phyloP scores from a whole-genome alignment of 2,888 invertebrate species.

The Dasypolia templi region DNA sequence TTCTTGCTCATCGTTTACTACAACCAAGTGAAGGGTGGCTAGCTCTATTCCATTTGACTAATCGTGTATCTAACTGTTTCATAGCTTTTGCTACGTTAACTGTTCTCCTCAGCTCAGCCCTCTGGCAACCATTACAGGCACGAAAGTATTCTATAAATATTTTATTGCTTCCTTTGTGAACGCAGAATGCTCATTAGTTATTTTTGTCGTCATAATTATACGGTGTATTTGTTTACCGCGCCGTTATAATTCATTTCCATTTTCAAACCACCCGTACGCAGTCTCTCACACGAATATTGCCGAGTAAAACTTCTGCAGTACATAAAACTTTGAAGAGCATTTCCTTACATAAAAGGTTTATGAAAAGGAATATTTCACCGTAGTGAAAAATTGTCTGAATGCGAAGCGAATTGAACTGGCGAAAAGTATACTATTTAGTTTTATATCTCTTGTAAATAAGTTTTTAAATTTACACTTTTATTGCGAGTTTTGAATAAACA shows the following conservation, averaged over 20 bases:
- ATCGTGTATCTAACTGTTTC: conserved; percentile 12
- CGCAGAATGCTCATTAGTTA: conserved; percentile 69
- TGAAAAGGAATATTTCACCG: conserved; percentile 34
- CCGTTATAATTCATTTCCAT: conserved; percentile 8
- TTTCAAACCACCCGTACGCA: conserved; percentile 5
- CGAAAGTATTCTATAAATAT: conserved; percentile 72
- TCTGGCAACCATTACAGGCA: conserved; percentile 57
- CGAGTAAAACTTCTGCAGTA: conserved; percentile 33
- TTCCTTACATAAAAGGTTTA: conserved; percentile 45
- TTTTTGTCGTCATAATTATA: conserved; percentile 67
- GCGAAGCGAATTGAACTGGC: conserved; percentile 29
- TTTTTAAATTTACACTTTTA: conserved; percentile 10
- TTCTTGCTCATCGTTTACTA: background rate
- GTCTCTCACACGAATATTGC: conserved; percentile 1
- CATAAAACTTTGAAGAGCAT: conserved; percentile 52
- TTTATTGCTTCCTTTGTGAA: conserved; percentile 70
- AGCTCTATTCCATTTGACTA: background rate
- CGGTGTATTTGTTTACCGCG: conserved; percentile 40
- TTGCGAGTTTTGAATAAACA: background rate
- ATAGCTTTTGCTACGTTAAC: conserved; percentile 42
- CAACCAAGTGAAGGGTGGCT: background rate
- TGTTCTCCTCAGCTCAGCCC: conserved; percentile 48
- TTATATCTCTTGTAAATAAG: conserved; percentile 18
- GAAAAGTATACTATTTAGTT: conserved; percentile 30
- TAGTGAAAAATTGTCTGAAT: conserved; percentile 53